Conservation (phyloP, 2,888 invertebrate genomes). For the Tipula unca region DNA sequence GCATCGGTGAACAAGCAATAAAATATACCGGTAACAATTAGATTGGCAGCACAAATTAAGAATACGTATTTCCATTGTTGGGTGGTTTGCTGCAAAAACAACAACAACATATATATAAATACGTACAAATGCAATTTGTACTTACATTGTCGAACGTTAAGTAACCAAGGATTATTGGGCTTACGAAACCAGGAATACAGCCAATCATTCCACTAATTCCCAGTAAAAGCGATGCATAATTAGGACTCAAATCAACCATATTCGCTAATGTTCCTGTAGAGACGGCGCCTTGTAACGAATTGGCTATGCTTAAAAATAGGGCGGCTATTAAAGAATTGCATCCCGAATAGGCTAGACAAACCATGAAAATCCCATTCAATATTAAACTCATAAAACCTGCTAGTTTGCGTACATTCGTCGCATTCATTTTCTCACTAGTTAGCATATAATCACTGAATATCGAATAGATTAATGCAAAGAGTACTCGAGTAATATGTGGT, state of each 20-base stretch:
- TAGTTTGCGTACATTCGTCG: constrained; percentile 55
- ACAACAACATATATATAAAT: constrained; percentile 21
- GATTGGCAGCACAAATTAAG: constrained; percentile 43
- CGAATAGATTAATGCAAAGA: constrained; percentile 50
- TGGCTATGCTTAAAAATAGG: constrained; percentile 51
- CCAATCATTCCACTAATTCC: constrained; percentile 52
- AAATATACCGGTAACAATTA: constrained; percentile 33
- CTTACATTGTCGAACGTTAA: constrained; percentile 56
- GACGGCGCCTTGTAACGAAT: constrained; percentile 55
- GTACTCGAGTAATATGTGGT: constrained; percentile 52
- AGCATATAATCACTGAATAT: constrained; percentile 51
- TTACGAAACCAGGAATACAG: constrained; percentile 51
- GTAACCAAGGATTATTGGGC: constrained; percentile 52
- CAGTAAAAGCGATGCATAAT: constrained; percentile 49
- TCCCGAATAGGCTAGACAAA: constrained; percentile 55
- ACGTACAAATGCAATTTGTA: constrained; percentile 25
- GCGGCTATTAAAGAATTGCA: constrained; percentile 52
- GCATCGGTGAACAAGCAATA: constrained; percentile 45
- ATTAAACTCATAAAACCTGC: constrained; percentile 53
- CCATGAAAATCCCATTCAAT: constrained; percentile 51
- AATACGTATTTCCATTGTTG: constrained; percentile 55
- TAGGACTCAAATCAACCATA: constrained; percentile 59
- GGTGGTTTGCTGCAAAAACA: constrained; percentile 49
- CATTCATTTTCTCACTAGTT: constrained; percentile 46
- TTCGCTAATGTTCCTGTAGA: constrained; percentile 58